Conservation (phyloP, 2,888 invertebrate species). For the Apeira syringaria region DNA sequence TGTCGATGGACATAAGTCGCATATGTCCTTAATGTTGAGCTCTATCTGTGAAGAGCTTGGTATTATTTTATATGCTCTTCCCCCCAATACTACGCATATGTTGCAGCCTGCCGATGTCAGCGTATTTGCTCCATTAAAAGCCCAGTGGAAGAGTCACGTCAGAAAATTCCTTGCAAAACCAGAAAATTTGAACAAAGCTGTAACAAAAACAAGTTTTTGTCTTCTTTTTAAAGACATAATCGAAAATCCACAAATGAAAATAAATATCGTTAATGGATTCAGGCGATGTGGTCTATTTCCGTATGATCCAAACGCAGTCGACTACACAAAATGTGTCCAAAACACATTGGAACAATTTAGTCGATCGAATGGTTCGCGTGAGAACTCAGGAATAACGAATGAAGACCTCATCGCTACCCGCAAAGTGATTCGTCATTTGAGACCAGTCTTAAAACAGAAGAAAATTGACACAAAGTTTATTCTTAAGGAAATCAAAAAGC, state of each 20-base stretch:
- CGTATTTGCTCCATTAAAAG: neutral
- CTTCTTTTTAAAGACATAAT: neutral
- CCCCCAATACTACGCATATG: neutral
- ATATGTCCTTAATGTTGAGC: neutral
- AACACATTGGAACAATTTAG: neutral
- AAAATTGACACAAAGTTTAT: neutral
- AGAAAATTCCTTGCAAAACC: neutral
- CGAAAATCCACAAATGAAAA: neutral
- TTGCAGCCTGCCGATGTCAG: neutral
- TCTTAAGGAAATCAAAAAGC: neutral
- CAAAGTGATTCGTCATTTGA: neutral
- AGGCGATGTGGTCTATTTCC: neutral
- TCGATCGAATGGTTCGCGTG: neutral
- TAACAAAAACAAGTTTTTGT: conserved; percentile 1
- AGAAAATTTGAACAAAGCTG: neutral
- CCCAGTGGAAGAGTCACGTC: neutral
- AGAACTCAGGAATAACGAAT: neutral
- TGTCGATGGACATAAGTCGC: conserved; percentile 1
- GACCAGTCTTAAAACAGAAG: neutral
- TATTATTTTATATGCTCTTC: neutral
- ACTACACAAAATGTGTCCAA: neutral
- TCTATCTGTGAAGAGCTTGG: neutral
- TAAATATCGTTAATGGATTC: neutral
- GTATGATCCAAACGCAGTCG: neutral
- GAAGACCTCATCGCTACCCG: neutral